Evolutionary conservation across 2,113 vertebrate species (phyloP), one percentile per base, ranked within the genome.

Genomic region (Cyprinodon tularosa): DNA sequence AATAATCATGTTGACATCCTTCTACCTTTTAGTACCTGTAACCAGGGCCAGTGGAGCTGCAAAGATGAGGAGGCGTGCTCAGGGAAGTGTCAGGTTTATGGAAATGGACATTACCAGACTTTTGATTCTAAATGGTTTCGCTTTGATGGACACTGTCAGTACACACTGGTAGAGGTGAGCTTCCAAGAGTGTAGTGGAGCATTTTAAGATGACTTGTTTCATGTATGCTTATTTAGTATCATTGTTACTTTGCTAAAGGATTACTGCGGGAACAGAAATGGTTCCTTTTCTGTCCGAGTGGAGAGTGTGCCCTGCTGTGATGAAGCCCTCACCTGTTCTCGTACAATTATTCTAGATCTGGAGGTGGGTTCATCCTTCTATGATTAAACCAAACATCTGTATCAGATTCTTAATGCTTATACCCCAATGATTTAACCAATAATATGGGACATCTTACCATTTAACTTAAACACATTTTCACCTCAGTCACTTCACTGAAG

Each of bases 291-390:
- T 40, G 81, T 97, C 82, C 86, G 93, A 83, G 92, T 91, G 7
- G 95, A 96, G 85, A 95, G 93, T 6, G 92, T 96, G 9, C 96
- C 95, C 0, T 96, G 96, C 86, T 96, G 95, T 86, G 96, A 96
- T 44, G 93, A 96, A 50, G 93, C 86, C 0, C 91, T 96, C 48
- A 96, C 95, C 0, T 96, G 96, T 74, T 95, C 96, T 13, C 94
- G 96, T 38, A 85, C 93, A 61, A 90, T 96, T 39, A 63, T 93
- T 22, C 70, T 97, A 40, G 85, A 93, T 20, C 75, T 95, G 4
- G 62, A 92, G 94, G 96, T 96, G 29, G 29, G 29, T 29, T 38
- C 0, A 15, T 42, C 39, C 72, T 68, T 60, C 9, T 47, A 2
- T 11, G 0, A 60, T 8, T 29, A 61, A 47, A 3, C 45, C 13